Percentiles rank a stretch among this genome's conserved stretches.
Evolutionary conservation across 2,888 invertebrate species (phyloP).

Genomic region (Drosophila paramelanica): DNA sequence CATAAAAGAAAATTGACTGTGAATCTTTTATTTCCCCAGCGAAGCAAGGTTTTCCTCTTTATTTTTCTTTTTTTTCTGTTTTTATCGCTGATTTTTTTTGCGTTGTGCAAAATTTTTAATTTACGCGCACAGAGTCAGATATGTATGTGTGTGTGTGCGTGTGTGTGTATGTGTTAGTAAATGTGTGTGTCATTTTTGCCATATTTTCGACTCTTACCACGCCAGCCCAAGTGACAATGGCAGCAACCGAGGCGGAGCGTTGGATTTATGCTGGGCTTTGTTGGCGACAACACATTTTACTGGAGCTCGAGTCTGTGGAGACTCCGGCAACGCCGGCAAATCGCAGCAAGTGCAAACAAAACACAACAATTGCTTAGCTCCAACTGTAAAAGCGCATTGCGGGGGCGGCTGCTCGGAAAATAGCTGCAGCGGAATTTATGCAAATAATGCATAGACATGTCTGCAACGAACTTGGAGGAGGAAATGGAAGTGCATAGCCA

Average conservation of each 20-base stretch:
- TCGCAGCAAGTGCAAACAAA: conserved; percentile 21
- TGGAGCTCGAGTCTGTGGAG: conserved; percentile 15
- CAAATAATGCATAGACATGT: conserved; percentile 25
- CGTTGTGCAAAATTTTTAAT: conserved; percentile 59
- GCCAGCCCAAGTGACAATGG: conserved; percentile 46
- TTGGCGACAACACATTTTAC: conserved; percentile 45
- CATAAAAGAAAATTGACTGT: conserved; percentile 79
- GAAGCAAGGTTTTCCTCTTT: conserved; percentile 16
- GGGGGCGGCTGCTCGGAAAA: conserved; percentile 5
- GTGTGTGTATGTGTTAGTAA: conserved; percentile 17
- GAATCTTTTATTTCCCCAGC: conserved; percentile 67
- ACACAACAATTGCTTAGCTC: conserved; percentile 3
- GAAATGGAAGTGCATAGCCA: background rate
- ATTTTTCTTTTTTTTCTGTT: conserved; percentile 10
- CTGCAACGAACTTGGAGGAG: background rate
- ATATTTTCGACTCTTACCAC: conserved; percentile 27
- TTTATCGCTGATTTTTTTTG: conserved; percentile 50
- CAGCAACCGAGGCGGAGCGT: conserved; percentile 33
- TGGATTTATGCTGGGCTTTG: conserved; percentile 53
- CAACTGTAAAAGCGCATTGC: conserved; percentile 3
- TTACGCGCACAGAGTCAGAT: conserved; percentile 24
- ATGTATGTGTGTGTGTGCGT: conserved; percentile 1
- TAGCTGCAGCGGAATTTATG: conserved; percentile 21
- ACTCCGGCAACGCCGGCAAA: conserved; percentile 17
- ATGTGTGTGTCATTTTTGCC: conserved; percentile 30